These are phyloP conservation scores for Rallus limicola DNA, from an alignment of 2,113 vertebrate species.

Conservation along the genomic window DNA sequence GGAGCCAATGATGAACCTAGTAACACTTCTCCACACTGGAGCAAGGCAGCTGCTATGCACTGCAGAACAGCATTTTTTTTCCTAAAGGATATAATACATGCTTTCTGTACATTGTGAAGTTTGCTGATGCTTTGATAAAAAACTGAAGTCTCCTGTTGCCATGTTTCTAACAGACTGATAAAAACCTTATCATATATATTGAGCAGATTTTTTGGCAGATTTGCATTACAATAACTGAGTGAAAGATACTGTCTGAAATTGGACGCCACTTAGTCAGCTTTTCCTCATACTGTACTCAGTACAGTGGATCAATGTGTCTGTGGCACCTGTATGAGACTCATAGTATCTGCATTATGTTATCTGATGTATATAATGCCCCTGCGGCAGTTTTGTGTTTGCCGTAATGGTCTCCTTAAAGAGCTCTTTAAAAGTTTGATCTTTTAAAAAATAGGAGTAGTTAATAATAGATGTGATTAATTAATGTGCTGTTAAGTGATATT, in stretches of 20 bases:
- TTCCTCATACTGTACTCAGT: not conserved
- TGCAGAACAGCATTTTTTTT: not conserved
- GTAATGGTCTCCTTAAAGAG: not conserved
- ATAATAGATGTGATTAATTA: not conserved
- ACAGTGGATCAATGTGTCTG: not conserved
- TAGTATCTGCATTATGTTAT: not conserved
- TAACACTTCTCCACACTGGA: not conserved
- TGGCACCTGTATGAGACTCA: not conserved
- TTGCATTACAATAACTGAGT: not conserved
- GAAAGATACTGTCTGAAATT: not conserved
- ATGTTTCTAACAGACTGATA: not conserved
- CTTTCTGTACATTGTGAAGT: not conserved
- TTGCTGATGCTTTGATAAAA: not conserved
- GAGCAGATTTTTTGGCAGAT: not conserved
- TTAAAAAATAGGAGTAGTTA: constrained; percentile 11
- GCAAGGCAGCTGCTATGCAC: not conserved
- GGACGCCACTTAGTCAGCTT: not conserved
- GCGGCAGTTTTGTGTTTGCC: not conserved
- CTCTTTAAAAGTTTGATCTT: not conserved
- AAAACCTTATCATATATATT: not conserved
- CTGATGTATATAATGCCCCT: not conserved
- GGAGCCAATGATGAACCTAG: not conserved
- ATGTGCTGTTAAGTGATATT: not conserved
- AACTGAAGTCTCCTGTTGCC: not conserved
- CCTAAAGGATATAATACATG: not conserved